Percentiles rank a stretch among this genome's conserved stretches.
These are phyloP conservation scores for Hipposideros armiger DNA, from an alignment of 2,113 vertebrate genomes.

Conservation along the genomic window DNA sequence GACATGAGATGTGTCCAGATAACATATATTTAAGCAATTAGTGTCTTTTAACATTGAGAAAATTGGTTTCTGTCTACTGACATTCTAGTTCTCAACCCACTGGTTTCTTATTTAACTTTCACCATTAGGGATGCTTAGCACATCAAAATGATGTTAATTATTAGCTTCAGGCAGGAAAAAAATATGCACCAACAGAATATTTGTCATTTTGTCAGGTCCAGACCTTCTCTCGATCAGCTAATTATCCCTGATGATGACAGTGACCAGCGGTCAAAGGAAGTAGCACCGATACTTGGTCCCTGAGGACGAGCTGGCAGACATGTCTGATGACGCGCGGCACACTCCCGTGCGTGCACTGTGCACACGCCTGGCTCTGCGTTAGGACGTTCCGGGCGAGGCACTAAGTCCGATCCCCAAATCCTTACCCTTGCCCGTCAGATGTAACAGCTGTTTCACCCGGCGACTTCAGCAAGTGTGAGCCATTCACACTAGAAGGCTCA, in stretches of 20 bases:
- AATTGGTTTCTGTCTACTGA: neutral
- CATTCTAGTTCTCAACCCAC: neutral
- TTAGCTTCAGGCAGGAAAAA: neutral
- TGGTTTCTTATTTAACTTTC: neutral
- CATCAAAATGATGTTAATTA: neutral
- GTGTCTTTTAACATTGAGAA: neutral
- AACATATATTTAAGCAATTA: neutral
- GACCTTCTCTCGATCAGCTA: neutral
- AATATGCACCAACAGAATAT: neutral
- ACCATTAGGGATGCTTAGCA: neutral
- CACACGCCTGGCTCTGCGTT: accelerated
- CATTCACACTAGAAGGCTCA: too few species aligned
- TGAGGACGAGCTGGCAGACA: accelerated
- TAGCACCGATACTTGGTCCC: neutral
- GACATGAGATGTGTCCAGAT: neutral
- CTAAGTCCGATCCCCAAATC: accelerated
- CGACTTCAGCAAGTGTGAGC: too few species aligned
- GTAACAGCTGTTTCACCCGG: neutral
- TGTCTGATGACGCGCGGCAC: accelerated
- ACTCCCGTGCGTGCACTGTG: accelerated
- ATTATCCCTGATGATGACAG: accelerated
- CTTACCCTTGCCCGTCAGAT: accelerated
- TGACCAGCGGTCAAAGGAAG: neutral
- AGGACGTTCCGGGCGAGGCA: neutral
- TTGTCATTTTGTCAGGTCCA: neutral